These are phyloP conservation scores for Sinodicranocentrus sp. DNA, from an alignment of 2,888 invertebrate genomes.

Conservation along the genomic window DNA sequence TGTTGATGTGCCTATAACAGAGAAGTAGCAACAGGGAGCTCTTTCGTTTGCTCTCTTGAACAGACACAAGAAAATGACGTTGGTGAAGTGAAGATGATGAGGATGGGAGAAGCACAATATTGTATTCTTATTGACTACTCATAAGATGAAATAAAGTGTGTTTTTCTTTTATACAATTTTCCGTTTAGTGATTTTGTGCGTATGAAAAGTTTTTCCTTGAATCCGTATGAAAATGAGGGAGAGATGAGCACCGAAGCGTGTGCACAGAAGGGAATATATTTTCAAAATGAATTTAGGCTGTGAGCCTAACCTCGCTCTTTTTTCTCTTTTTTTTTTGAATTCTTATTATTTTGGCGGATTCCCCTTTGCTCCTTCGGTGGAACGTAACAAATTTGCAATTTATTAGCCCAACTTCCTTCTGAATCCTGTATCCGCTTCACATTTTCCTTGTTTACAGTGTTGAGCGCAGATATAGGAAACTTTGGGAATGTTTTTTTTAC, in stretches of 20 bases:
- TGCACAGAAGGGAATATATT: conserved; percentile 31
- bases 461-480: no score
- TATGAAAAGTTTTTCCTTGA: no score
- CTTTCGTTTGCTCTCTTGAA: background rate
- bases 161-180: conserved; percentile 19
- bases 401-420: conserved; percentile 51
- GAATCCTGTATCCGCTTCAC: conserved; percentile 19
- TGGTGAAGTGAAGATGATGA: conserved; percentile 36
- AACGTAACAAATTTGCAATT: conserved; percentile 56
- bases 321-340: conserved; percentile 4
- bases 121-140: conserved; percentile 55
- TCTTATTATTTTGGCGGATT: conserved; percentile 23
- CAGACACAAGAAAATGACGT: no score
- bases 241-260: conserved; percentile 28
- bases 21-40: conserved; percentile 56
- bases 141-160: conserved; percentile 32
- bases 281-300: background rate
- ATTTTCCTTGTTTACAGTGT: no score
- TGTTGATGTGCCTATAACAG: background rate
- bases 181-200: conserved; percentile 19
- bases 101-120: conserved; percentile 36
- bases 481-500: no score
- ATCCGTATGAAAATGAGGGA: background rate
- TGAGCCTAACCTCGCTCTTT: conserved; percentile 33
- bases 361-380: conserved; percentile 22